Percentiles rank a stretch among this genome's conserved stretches.
Conservation (phyloP, 2,888 invertebrate species). For the Yponomeuta cagnagella region DNA sequence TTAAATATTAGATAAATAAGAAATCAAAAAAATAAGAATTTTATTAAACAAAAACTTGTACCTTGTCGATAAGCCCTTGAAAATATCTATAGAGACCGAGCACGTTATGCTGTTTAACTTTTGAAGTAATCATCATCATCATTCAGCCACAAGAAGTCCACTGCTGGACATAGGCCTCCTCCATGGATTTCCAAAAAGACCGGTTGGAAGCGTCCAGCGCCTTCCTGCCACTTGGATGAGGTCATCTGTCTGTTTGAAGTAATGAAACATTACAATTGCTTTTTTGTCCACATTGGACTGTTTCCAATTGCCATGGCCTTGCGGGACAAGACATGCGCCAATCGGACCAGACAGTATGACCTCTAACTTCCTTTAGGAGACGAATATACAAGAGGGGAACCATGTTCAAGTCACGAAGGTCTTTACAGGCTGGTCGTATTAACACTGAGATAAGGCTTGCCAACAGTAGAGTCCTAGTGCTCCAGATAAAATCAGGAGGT, state of each 20-base stretch:
- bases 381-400: neutral
- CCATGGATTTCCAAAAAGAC: too few relatives aligned
- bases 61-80: neutral
- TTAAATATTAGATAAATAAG: too few relatives aligned
- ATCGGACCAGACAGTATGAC: neutral
- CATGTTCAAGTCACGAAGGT: neutral
- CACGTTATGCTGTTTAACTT: neutral
- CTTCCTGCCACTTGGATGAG: too few relatives aligned
- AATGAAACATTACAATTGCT: slow-evolving; percentile 1
- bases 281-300: neutral
- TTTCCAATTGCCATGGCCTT: neutral
- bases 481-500: slow-evolving; percentile 5
- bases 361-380: neutral
- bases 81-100: neutral
- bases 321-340: neutral
- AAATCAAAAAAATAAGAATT: neutral
- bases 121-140: neutral
- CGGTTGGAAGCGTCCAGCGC: too few relatives aligned
- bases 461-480: slow-evolving; percentile 9
- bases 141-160: too few relatives aligned
- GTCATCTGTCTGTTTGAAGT: neutral
- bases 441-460: slow-evolving; percentile 1
- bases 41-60: neutral
- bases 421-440: neutral
- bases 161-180: too few relatives aligned